Conservation (phyloP, 2,888 invertebrate species). For the Tethea ocularis region DNA sequence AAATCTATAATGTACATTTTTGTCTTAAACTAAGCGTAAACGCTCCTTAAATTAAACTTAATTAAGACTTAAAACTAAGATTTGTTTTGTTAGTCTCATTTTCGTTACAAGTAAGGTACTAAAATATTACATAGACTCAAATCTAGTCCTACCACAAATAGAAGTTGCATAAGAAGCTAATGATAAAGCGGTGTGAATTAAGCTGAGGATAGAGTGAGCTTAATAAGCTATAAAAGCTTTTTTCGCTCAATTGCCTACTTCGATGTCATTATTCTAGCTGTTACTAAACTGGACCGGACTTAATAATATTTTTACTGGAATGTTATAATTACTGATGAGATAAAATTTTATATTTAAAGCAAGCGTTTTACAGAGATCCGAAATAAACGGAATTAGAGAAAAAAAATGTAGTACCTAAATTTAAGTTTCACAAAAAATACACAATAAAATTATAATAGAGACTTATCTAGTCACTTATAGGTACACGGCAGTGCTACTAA, state of each 20-base stretch:
- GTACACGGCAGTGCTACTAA: constrained; percentile 1
- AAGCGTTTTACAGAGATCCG: constrained; percentile 71
- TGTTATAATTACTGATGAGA: constrained; percentile 78
- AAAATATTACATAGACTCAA: constrained; percentile 25
- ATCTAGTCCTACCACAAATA: not conserved
- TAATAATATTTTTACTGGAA: constrained; percentile 73
- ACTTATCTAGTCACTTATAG: not conserved
- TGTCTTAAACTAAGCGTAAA: constrained; percentile 35
- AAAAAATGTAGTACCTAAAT: constrained; percentile 15
- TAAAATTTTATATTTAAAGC: constrained; percentile 46
- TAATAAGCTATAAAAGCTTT: not conserved
- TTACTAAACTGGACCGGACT: constrained; percentile 38
- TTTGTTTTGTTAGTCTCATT: constrained; percentile 47
- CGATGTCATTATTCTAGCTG: not conserved
- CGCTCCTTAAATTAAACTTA: constrained; percentile 39
- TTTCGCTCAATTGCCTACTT: not conserved
- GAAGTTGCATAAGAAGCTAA: not conserved
- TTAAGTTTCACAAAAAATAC: constrained; percentile 9
- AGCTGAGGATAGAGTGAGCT: not conserved
- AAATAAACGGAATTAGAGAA: constrained; percentile 25
- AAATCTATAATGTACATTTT: constrained; percentile 28
- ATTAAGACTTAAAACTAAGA: constrained; percentile 14
- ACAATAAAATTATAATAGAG: not conserved
- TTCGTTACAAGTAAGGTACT: constrained; percentile 43
- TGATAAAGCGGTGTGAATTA: not conserved